Evolutionary conservation across 2,888 invertebrate species (phyloP).

Genomic region (Elmis aenea): DNA sequence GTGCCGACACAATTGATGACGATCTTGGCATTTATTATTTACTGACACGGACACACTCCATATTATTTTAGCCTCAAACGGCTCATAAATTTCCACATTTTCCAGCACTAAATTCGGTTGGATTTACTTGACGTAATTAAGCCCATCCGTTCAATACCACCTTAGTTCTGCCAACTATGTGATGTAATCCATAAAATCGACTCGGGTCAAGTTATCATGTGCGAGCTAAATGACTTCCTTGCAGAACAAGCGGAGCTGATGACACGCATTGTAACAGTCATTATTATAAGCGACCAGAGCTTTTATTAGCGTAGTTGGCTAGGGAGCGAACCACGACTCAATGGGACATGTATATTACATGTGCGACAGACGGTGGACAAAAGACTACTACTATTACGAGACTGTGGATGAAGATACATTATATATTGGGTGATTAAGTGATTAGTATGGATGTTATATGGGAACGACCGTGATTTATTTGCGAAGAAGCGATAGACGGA

Average conservation of each 20-base stretch:
- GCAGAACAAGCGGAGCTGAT: constrained; percentile 45
- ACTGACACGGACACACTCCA: too few relatives aligned
- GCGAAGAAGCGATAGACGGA: too few relatives aligned
- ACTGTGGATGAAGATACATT: constrained; percentile 10
- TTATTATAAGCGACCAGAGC: constrained; percentile 43
- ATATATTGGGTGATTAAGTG: constrained; percentile 18
- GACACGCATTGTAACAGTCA: constrained; percentile 45
- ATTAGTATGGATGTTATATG: too few relatives aligned
- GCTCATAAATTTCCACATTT: too few relatives aligned
- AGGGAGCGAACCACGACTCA: constrained; percentile 25
- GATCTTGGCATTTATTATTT: constrained; percentile 18
- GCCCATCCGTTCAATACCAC: too few relatives aligned
- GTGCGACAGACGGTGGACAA: constrained; percentile 17
- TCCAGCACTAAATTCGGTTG: too few relatives aligned
- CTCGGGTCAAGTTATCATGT: constrained; percentile 29
- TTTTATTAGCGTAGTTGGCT: constrained; percentile 38
- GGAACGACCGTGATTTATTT: too few relatives aligned
- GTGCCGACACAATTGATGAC: constrained; percentile 21
- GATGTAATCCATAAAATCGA: not conserved
- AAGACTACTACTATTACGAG: constrained; percentile 14
- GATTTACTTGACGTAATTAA: too few relatives aligned
- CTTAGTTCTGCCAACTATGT: too few relatives aligned
- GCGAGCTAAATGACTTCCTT: constrained; percentile 45
- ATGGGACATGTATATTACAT: constrained; percentile 27
- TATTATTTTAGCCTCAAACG: too few relatives aligned